Conservation (phyloP, 2,797 vertebrate species). For the Tragelaphus eurycerus region DNA sequence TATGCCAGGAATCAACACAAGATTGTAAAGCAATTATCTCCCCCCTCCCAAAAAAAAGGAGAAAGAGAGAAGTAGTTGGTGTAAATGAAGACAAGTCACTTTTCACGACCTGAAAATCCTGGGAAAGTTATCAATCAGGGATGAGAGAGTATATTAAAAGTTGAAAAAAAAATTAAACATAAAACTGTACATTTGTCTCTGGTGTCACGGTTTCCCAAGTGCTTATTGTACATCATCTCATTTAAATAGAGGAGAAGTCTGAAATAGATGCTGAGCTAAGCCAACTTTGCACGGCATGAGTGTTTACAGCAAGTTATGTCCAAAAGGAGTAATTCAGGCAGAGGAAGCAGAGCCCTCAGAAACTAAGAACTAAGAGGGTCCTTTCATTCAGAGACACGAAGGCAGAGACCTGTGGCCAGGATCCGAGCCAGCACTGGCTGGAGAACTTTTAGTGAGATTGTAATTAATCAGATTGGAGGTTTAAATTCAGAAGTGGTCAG, state of each 20-base stretch:
- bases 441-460: neutral
- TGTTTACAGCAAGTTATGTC: neutral
- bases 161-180: neutral
- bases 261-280: neutral
- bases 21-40: neutral
- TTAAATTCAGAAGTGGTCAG: neutral
- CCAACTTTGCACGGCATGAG: neutral
- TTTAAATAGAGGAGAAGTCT: neutral
- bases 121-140: neutral
- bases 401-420: neutral
- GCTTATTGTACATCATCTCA: neutral
- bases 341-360: neutral
- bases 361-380: neutral
- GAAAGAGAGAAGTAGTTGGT: neutral
- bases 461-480: neutral
- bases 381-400: neutral
- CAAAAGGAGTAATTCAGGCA: neutral
- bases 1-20: neutral
- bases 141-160: neutral
- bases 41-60: neutral
- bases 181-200: rapidly evolving
- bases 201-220: neutral
- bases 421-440: neutral
- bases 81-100: neutral
- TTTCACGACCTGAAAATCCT: neutral